These are phyloP conservation scores for Mythimna ferrago DNA, from an alignment of 2,888 invertebrate species.

Conservation along the genomic window DNA sequence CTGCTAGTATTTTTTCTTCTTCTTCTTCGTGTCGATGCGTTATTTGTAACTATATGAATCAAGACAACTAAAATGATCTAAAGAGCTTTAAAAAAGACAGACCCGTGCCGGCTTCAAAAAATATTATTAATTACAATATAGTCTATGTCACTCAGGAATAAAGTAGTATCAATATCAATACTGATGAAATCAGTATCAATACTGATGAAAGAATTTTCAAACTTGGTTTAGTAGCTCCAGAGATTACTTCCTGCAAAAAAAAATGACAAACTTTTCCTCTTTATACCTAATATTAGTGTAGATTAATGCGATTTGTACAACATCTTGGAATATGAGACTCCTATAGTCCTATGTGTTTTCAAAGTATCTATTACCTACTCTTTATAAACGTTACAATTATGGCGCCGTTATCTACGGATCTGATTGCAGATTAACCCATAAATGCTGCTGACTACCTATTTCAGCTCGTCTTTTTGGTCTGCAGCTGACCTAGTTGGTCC, in stretches of 20 bases:
- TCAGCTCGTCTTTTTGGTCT: constrained; percentile 32
- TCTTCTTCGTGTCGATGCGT: background rate
- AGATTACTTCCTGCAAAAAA: no score
- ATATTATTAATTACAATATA: no score
- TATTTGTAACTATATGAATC: background rate
- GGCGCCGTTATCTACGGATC: background rate
- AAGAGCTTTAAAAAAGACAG: background rate
- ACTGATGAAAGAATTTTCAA: no score
- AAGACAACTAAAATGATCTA: background rate
- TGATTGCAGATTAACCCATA: constrained; percentile 36
- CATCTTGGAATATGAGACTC: no score
- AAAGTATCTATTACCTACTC: background rate
- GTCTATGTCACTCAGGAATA: no score
- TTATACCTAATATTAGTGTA: no score
- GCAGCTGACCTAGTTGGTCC: constrained; percentile 30
- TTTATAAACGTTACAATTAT: background rate
- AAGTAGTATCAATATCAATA: no score
- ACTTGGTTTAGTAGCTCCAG: no score
- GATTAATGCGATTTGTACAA: no score
- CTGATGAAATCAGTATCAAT: no score
- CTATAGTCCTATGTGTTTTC: background rate
- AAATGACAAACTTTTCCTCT: no score
- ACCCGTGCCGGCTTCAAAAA: no score
- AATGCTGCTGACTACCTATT: constrained; percentile 30
- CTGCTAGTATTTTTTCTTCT: background rate